phyloP scores from a whole-genome alignment of 2,888 invertebrate genomes.

The Allophyes oxyacanthae region DNA sequence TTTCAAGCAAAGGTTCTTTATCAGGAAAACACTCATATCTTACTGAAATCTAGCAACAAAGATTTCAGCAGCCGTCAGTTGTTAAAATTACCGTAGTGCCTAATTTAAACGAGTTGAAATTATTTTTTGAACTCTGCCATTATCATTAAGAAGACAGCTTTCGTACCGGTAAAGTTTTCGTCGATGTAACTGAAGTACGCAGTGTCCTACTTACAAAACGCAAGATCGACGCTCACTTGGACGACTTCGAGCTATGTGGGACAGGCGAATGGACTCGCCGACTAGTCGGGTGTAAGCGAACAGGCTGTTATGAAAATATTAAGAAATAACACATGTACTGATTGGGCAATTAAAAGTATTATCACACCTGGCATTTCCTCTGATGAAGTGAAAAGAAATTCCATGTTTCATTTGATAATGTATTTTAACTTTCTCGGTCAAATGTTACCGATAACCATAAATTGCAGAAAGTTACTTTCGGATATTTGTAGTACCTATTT shows the following conservation, averaged over 20 bases:
- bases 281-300: slow-evolving; percentile 45
- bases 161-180: slow-evolving; percentile 40
- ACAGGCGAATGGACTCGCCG: slow-evolving; percentile 59
- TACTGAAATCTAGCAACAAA: too few species aligned
- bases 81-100: not conserved
- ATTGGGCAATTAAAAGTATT: slow-evolving; percentile 22
- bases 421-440: too few species aligned
- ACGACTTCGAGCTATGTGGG: slow-evolving; percentile 66
- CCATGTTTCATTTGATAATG: too few species aligned
- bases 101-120: slow-evolving; percentile 3
- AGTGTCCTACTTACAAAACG: slow-evolving; percentile 60
- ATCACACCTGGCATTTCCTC: slow-evolving; percentile 1
- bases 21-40: too few species aligned
- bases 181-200: slow-evolving; percentile 38
- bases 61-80: too few species aligned
- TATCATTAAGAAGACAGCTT: slow-evolving; percentile 8
- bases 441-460: too few species aligned
- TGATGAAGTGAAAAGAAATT: not conserved
- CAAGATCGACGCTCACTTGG: slow-evolving; percentile 63
- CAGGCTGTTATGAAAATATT: slow-evolving; percentile 51
- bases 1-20: too few species aligned
- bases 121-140: slow-evolving; percentile 28
- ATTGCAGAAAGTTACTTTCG: too few species aligned
- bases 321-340: slow-evolving; percentile 39
- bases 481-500: too few species aligned